Evolutionary conservation across 37 sponge, comb jelly and placozoan species (phyloP), one percentile per base, ranked within the genome.

Genomic region (Geodia barretti): DNA sequence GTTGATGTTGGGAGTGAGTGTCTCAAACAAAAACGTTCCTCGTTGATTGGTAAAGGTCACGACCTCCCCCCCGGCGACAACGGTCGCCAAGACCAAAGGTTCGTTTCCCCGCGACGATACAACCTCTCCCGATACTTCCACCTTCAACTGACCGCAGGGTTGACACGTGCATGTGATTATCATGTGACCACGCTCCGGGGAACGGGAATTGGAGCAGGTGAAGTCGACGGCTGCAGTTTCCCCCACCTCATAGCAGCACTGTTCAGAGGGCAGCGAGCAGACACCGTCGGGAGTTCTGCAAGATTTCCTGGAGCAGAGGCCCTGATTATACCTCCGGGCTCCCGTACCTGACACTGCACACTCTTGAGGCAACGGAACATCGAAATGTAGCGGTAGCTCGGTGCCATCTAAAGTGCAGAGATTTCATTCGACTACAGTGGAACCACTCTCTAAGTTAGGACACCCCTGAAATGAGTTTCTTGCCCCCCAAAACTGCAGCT

Each of bases 171-270:
- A 81, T 25, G 26, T 62, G 41, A 72, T 41, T 21, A 81, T 72
- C 19, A 61, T 40, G 26, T 24, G 33, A 1, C 73, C 72, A 19
- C 37, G 62, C 29, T 68, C 62, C 17, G 7, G 26, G 9, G 23
- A 33, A 0, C 19, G 8, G 21, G 81, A 59, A 19, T 72, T 30
- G 25, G 81, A 70, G 31, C 81, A 81, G 28, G 62, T 8, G 40
- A 81, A 36, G 1, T 58, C 26, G 1, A 81, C 73, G 9, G 5
- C 1, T 4, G 73, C 68, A 47, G 72, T 81, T 34, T 81, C 38
- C 17, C 40, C 73, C 4, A 72, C 73, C 29, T 81, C 64, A 35
- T 71, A 81, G 29, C 81, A 81, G 40, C 81, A 81, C 30, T 72
- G 36, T 29, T 30, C 11, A 24, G 73, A 71, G 11, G 54, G 36